Evolutionary conservation across 2,888 invertebrate species (phyloP).

Genomic region (Boloria selene): DNA sequence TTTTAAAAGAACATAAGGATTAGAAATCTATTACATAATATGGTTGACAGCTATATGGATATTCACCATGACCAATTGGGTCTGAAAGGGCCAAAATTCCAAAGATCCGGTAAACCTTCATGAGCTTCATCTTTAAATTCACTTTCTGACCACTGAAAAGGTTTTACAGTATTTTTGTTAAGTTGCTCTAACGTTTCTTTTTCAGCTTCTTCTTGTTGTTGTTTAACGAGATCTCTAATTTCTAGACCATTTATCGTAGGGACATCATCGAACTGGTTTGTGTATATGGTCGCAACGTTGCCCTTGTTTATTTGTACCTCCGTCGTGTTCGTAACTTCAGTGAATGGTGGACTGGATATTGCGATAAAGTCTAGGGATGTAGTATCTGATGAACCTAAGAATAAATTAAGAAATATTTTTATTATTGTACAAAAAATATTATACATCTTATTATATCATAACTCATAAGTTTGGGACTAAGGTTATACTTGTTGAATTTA

Average conservation of each 20-base stretch:
- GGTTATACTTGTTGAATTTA: too few species aligned
- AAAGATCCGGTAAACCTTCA: constrained; percentile 88
- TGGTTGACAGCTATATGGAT: constrained; percentile 38
- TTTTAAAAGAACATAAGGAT: background rate
- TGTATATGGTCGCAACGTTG: constrained; percentile 69
- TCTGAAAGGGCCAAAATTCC: constrained; percentile 85
- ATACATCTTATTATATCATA: background rate
- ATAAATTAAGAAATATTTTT: constrained; percentile 28
- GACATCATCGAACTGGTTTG: constrained; percentile 69
- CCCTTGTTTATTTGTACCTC: constrained; percentile 63
- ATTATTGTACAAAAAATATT: background rate
- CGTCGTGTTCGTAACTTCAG: constrained; percentile 52
- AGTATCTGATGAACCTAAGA: constrained; percentile 44
- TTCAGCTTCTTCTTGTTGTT: constrained; percentile 64
- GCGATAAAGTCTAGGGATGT: constrained; percentile 58
- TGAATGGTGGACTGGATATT: constrained; percentile 69
- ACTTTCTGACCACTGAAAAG: constrained; percentile 90
- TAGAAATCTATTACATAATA: background rate
- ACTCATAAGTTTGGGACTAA: too few species aligned
- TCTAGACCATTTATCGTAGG: constrained; percentile 64
- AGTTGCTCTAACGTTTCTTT: constrained; percentile 61
- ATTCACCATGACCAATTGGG: constrained; percentile 84
- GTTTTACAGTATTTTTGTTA: constrained; percentile 66
- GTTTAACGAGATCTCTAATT: constrained; percentile 66
- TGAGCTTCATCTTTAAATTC: constrained; percentile 84